Evolutionary conservation across 2,888 invertebrate genomes (phyloP).

Genomic region (Phaedon cochleariae): DNA sequence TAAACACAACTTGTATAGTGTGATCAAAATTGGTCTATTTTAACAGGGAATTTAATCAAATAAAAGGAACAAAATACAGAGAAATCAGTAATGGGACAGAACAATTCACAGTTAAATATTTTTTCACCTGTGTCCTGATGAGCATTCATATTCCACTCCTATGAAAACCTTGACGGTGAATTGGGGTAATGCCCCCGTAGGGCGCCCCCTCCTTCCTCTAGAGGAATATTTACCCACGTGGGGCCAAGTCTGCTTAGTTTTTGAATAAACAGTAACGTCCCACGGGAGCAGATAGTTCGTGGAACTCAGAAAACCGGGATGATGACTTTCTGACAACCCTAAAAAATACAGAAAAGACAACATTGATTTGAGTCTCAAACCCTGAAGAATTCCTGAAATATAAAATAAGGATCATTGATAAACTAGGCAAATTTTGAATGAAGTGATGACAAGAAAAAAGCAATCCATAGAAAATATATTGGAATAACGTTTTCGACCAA

Average conservation of each 20-base stretch:
- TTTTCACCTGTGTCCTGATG: conserved; percentile 80
- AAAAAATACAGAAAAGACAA: too few relatives aligned
- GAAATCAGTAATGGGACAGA: too few relatives aligned
- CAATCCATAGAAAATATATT: too few relatives aligned
- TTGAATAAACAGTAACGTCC: conserved; percentile 79
- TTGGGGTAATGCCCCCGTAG: conserved; percentile 56
- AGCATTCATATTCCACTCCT: conserved; percentile 97
- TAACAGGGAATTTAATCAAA: too few relatives aligned
- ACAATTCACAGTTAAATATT: too few relatives aligned
- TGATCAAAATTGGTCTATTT: too few relatives aligned
- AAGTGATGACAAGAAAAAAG: conserved; percentile 3
- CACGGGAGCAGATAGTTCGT: conserved; percentile 93
- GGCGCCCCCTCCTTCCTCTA: conserved; percentile 56
- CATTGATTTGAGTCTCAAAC: too few relatives aligned
- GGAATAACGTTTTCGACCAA: too few relatives aligned
- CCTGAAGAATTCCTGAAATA: too few relatives aligned
- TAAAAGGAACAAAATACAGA: too few relatives aligned
- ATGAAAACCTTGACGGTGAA: conserved; percentile 90
- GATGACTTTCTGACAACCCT: conserved; percentile 83
- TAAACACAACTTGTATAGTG: too few relatives aligned
- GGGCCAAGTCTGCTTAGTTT: conserved; percentile 52
- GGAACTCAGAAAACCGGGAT: conserved; percentile 89
- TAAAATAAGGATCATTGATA: background rate
- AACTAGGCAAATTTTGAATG: background rate
- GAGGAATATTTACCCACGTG: conserved; percentile 55